phyloP scores from a whole-genome alignment of 2,797 vertebrate genomes.

The Chaetophractus vellerosus region DNA sequence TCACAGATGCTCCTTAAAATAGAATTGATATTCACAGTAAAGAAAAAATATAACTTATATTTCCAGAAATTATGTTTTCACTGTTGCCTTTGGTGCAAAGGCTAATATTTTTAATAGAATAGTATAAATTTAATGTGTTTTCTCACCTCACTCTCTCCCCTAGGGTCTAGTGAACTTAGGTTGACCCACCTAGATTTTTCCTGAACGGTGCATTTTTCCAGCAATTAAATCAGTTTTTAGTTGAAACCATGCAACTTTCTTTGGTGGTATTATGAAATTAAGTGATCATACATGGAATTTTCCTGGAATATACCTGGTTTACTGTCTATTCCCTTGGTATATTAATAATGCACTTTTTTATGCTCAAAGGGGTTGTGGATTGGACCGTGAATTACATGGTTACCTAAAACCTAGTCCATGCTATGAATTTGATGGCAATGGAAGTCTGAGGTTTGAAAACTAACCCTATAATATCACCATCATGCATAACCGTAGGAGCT shows the following conservation, averaged over 20 bases:
- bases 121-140: neutral
- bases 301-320: neutral
- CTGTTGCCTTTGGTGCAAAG: neutral
- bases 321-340: slow-evolving; percentile 3
- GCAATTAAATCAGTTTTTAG: neutral
- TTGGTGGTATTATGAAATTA: slow-evolving; percentile 50
- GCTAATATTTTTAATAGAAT: neutral
- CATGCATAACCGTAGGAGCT: neutral
- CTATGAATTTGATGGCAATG: slow-evolving; percentile 39
- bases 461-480: neutral
- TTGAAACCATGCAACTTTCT: slow-evolving; percentile 33
- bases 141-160: neutral
- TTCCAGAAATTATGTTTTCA: neutral
- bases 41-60: neutral
- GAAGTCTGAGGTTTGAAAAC: neutral
- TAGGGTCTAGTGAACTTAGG: neutral
- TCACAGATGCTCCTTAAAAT: neutral
- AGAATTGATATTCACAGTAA: neutral
- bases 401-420: neutral
- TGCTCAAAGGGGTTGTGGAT: neutral
- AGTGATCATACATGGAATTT: slow-evolving; percentile 14
- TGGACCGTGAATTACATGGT: slow-evolving; percentile 30
- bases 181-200: slow-evolving; percentile 38
- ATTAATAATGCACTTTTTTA: slow-evolving; percentile 25
- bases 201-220: neutral